A percentile compares a stretch with the other conserved stretches of the same genome.
Evolutionary conservation across 1,140 invertebrate genomes (phyloP).

Genomic region (Drosophila sulfurigaster): DNA sequence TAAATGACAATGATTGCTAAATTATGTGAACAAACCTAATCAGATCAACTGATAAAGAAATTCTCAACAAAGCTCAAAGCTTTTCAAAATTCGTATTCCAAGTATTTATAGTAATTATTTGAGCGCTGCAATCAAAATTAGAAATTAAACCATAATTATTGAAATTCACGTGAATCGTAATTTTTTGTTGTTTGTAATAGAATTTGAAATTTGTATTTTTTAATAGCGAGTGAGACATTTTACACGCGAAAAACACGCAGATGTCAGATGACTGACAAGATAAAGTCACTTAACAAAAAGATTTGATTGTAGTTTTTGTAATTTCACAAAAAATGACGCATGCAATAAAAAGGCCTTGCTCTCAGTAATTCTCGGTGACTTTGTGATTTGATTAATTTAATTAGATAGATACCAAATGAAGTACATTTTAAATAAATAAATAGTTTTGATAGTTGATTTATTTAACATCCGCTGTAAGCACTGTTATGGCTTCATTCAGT

Average conservation of each 20-base stretch:
- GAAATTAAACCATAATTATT: constrained; percentile 19
- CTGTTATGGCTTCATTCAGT: not conserved
- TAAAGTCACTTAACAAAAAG: constrained; percentile 43
- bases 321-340: constrained; percentile 27
- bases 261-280: constrained; percentile 48
- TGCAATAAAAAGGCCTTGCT: not conserved
- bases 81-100: constrained; percentile 3
- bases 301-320: constrained; percentile 56
- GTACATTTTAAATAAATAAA: constrained; percentile 52
- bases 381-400: constrained; percentile 56
- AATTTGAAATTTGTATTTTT: constrained; percentile 45
- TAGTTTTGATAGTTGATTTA: constrained; percentile 7
- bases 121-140: constrained; percentile 2
- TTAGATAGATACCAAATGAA: constrained; percentile 50
- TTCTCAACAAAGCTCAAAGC: not conserved
- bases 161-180: constrained; percentile 34
- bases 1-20: not conserved
- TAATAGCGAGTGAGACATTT: constrained; percentile 57
- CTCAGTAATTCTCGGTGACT: not conserved
- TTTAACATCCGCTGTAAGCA: not conserved
- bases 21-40: constrained; percentile 5
- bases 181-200: constrained; percentile 29
- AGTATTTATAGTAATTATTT: constrained; percentile 15
- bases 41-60: not conserved
- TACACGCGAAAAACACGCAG: constrained; percentile 59